Conservation (phyloP, 1,140 invertebrate genomes). For the Diachasma alloeum region DNA sequence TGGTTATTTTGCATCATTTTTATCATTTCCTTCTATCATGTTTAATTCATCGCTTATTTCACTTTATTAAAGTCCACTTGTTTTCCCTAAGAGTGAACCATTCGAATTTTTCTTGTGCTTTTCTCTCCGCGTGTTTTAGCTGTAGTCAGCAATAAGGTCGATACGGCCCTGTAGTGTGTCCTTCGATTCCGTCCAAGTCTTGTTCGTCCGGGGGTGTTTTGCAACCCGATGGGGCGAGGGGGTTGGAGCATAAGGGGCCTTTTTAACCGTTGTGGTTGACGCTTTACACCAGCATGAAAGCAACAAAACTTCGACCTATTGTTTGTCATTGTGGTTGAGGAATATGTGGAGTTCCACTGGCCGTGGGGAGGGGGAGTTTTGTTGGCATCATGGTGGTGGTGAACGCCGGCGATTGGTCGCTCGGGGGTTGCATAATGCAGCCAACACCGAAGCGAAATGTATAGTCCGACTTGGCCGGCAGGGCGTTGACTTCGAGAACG, state of each 20-base stretch:
- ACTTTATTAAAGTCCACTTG: too few species aligned
- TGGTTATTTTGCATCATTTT: too few species aligned
- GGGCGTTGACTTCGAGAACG: constrained; percentile 55
- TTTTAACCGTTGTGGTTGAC: neutral
- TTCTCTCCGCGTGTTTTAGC: too few species aligned
- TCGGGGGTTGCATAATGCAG: constrained; percentile 60
- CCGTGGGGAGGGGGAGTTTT: constrained; percentile 19
- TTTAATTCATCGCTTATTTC: too few species aligned
- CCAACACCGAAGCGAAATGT: constrained; percentile 43
- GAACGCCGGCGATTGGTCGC: constrained; percentile 44
- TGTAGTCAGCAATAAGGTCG: neutral
- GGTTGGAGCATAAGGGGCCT: neutral
- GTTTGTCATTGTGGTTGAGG: constrained; percentile 8
- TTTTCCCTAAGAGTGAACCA: too few species aligned
- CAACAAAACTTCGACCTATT: neutral
- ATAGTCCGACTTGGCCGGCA: constrained; percentile 40
- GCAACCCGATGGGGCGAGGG: neutral
- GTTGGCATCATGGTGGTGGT: constrained; percentile 34
- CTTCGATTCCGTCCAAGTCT: neutral
- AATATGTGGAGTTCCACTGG: constrained; percentile 7
- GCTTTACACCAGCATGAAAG: neutral
- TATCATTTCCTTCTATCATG: too few species aligned
- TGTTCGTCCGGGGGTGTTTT: neutral
- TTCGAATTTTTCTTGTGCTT: too few species aligned
- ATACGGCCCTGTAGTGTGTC: neutral